Evolutionary conservation across 2,797 vertebrate genomes (phyloP).

Genomic region (Bradypodion pumilum): DNA sequence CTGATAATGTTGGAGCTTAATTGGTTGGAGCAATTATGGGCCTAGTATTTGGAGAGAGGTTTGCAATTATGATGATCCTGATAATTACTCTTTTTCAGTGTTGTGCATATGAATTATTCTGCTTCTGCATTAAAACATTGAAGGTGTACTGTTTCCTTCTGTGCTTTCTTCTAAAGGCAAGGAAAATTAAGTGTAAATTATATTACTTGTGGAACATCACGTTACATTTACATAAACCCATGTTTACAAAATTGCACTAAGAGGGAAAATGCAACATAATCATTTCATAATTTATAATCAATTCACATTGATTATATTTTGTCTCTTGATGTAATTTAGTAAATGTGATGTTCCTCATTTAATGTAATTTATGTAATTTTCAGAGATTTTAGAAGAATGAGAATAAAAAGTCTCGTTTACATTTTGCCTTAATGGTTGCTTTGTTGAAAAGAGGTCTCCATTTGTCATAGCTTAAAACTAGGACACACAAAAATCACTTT

Average conservation of each 20-base stretch:
- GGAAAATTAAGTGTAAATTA: conserved; percentile 49
- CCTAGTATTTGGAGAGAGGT: background rate
- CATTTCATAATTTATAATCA: conserved; percentile 73
- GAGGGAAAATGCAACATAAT: conserved; percentile 70
- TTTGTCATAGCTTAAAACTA: conserved; percentile 44
- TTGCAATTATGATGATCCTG: background rate
- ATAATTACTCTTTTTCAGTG: background rate
- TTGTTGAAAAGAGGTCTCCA: conserved; percentile 17
- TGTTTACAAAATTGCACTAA: conserved; percentile 70
- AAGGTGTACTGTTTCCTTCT: conserved; percentile 42
- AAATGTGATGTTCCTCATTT: conserved; percentile 59
- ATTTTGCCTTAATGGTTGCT: conserved; percentile 49
- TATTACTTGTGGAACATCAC: conserved; percentile 64
- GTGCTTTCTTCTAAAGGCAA: conserved; percentile 42
- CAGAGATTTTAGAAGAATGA: conserved; percentile 36
- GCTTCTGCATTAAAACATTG: conserved; percentile 42
- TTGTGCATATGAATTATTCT: conserved; percentile 41
- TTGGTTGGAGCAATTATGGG: background rate
- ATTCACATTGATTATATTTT: conserved; percentile 74
- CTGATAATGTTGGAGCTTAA: background rate
- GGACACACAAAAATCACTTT: conserved; percentile 30
- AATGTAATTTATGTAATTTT: conserved; percentile 57
- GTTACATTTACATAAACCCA: conserved; percentile 71
- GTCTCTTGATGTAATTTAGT: conserved; percentile 70
- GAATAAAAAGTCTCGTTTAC: conserved; percentile 39